A percentile compares a stretch with the other conserved stretches of the same genome.
Evolutionary conservation across 64 coral and sea anemone species (phyloP).

Genomic region (Montipora foliosa): DNA sequence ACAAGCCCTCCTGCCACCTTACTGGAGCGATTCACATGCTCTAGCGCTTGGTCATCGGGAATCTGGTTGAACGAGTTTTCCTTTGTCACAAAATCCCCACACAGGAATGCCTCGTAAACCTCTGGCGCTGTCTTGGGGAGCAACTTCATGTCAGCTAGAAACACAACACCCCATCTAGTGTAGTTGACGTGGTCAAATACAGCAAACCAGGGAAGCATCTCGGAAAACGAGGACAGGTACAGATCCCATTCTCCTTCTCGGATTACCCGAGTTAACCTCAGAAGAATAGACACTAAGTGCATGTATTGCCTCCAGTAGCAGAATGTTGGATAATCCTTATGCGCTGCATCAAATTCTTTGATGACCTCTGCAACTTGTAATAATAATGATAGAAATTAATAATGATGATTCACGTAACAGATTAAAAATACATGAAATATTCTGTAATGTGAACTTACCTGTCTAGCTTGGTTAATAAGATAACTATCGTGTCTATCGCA

Average conservation of each 20-base stretch:
- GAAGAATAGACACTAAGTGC: conserved; percentile 63
- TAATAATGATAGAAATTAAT: too few relatives aligned
- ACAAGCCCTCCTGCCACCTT: conserved; percentile 76
- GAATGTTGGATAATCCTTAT: conserved; percentile 62
- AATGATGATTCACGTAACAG: too few relatives aligned
- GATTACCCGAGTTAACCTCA: conserved; percentile 66
- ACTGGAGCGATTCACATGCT: conserved; percentile 69
- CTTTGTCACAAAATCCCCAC: conserved; percentile 78
- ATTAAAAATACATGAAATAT: not conserved
- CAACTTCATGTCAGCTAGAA: conserved; percentile 65
- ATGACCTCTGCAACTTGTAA: conserved; percentile 24
- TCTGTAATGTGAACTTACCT: too few relatives aligned
- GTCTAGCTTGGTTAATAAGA: not conserved
- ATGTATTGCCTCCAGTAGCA: conserved; percentile 80
- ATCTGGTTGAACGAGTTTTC: conserved; percentile 71
- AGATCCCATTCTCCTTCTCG: conserved; percentile 73
- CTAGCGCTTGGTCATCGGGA: conserved; percentile 78
- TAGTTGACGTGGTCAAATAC: conserved; percentile 73
- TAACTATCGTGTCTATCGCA: not conserved
- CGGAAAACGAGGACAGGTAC: conserved; percentile 64
- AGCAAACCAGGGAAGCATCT: conserved; percentile 85
- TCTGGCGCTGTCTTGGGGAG: conserved; percentile 56
- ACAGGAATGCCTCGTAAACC: conserved; percentile 45
- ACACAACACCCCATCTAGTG: conserved; percentile 62
- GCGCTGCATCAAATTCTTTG: conserved; percentile 60